Percentiles rank a stretch among this genome's conserved stretches.
Conservation (phyloP, 1,140 invertebrate genomes). For the Euura lappo region DNA sequence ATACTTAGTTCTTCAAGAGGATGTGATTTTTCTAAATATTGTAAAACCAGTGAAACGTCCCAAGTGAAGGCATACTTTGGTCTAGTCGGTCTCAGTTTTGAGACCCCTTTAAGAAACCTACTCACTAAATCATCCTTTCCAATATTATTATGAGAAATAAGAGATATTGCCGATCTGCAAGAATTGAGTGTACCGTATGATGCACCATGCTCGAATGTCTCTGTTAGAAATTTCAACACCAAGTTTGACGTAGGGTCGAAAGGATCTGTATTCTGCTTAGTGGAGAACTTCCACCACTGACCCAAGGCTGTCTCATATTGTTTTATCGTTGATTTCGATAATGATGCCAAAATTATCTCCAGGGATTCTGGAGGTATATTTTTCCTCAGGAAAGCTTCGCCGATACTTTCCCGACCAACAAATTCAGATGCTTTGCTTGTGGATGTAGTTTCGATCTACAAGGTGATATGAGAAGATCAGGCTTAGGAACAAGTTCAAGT, state of each 20-base stretch:
- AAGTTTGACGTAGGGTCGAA: not conserved
- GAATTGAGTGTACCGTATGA: conserved; percentile 38
- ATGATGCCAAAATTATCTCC: conserved; percentile 18
- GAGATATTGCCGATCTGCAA: conserved; percentile 28
- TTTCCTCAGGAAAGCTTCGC: conserved; percentile 19
- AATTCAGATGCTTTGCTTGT: conserved; percentile 8
- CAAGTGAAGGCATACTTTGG: conserved; percentile 40
- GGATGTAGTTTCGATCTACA: conserved; percentile 18
- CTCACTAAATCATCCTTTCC: conserved; percentile 26
- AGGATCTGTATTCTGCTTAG: conserved; percentile 12
- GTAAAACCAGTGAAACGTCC: conserved; percentile 37
- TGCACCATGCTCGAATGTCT: conserved; percentile 25
- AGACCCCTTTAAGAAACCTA: conserved; percentile 39
- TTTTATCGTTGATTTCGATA: conserved; percentile 20
- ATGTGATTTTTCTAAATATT: conserved; percentile 26
- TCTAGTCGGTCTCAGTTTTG: conserved; percentile 26
- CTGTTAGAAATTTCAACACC: conserved; percentile 10
- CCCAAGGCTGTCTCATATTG: conserved; percentile 25
- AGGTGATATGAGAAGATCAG: conserved; percentile 9
- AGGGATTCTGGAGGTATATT: not conserved
- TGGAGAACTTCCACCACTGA: conserved; percentile 25
- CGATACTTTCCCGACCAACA: conserved; percentile 21
- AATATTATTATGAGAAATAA: conserved; percentile 26
- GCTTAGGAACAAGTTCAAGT: not conserved
- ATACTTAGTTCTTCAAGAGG: conserved; percentile 19